These are phyloP conservation scores for Meda fulgida DNA, from an alignment of 2,797 vertebrate genomes.

Conservation along the genomic window DNA sequence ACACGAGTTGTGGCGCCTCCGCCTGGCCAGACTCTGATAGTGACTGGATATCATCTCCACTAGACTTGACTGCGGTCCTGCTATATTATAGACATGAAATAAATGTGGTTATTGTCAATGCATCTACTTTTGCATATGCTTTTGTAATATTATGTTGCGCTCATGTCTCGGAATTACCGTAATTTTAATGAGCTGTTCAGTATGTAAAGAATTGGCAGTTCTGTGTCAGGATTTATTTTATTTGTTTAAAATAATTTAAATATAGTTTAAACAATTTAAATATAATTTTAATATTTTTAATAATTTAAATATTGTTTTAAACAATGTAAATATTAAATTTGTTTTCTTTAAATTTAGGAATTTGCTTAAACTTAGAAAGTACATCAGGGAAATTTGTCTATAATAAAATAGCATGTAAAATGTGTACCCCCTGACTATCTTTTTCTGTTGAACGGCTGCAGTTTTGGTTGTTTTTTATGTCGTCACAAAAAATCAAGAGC, in stretches of 20 bases:
- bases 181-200: neutral
- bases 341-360: neutral
- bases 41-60: neutral
- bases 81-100: neutral
- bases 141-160: neutral
- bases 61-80: neutral
- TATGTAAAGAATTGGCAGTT: neutral
- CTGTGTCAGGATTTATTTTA: neutral
- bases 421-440: neutral
- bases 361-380: neutral
- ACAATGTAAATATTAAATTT: neutral
- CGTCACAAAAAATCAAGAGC: neutral
- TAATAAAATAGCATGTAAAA: neutral
- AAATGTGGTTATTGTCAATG: neutral
- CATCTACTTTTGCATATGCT: neutral
- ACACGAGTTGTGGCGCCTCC: neutral
- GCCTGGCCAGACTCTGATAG: slow-evolving; percentile 14
- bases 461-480: neutral
- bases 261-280: neutral
- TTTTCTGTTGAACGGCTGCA: neutral
- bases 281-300: too few relatives aligned
- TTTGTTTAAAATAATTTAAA: neutral
- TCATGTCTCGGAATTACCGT: neutral
- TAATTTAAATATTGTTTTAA: neutral
- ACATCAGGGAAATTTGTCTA: neutral